These are phyloP conservation scores for Antheraea pernyi DNA, from an alignment of 1,140 invertebrate genomes.

Conservation along the genomic window DNA sequence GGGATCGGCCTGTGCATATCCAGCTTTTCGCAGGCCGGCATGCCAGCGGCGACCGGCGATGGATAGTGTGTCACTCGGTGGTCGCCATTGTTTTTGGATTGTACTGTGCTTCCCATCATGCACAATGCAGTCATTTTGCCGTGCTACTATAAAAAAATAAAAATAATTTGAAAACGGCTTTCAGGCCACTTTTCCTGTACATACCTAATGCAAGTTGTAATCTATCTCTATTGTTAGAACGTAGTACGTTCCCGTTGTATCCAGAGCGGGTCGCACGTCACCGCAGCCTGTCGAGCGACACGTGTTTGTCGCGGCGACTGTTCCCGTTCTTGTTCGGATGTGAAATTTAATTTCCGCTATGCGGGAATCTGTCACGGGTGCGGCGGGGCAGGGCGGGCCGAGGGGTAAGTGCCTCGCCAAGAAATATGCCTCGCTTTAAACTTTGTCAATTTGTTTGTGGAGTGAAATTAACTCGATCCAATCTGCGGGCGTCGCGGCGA, in stretches of 20 bases:
- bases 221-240: slow-evolving; percentile 36
- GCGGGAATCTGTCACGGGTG: slow-evolving; percentile 62
- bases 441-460: slow-evolving; percentile 79
- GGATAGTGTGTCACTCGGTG: no score
- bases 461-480: slow-evolving; percentile 78
- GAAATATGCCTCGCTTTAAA: slow-evolving; percentile 78
- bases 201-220: slow-evolving; percentile 21
- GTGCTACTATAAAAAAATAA: no score
- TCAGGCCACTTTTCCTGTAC: background rate
- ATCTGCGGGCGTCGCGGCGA: slow-evolving; percentile 66
- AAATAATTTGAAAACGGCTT: background rate
- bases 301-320: slow-evolving; percentile 59
- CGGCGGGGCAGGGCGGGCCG: slow-evolving; percentile 32
- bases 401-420: slow-evolving; percentile 54
- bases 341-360: slow-evolving; percentile 78
- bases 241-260: background rate
- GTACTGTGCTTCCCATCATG: no score
- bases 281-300: slow-evolving; percentile 54
- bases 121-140: no score
- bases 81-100: no score
- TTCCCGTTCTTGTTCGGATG: slow-evolving; percentile 72
- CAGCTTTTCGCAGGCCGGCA: no score
- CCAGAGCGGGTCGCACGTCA: slow-evolving; percentile 29
- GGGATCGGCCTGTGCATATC: no score
- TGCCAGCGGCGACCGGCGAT: no score